phyloP scores from a whole-genome alignment of 2,888 invertebrate genomes.

The Gymnosoma rotundatum region DNA sequence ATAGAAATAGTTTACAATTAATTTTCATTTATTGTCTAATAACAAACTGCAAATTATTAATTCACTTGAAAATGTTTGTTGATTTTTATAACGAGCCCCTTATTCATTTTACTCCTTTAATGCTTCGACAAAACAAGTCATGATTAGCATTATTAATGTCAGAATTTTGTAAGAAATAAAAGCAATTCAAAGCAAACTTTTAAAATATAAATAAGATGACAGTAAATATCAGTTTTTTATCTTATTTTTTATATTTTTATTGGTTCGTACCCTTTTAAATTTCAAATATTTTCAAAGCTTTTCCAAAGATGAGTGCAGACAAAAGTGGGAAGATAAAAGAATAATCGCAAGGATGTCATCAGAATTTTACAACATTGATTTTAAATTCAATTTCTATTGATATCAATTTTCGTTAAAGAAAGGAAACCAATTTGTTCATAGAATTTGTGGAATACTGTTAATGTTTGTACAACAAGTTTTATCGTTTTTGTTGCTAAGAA shows the following conservation, averaged over 20 bases:
- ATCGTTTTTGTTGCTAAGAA: neutral
- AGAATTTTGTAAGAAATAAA: neutral
- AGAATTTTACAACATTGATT: slow-evolving; percentile 27
- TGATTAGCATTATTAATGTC: slow-evolving; percentile 15
- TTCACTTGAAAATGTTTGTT: no score
- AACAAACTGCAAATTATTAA: no score
- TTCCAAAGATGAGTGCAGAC: slow-evolving; percentile 7
- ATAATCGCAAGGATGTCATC: slow-evolving; percentile 20
- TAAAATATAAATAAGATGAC: slow-evolving; percentile 30
- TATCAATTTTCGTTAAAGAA: slow-evolving; percentile 3
- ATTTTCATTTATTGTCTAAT: no score
- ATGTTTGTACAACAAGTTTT: neutral
- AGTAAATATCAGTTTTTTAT: slow-evolving; percentile 1
- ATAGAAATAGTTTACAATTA: no score
- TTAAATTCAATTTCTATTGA: slow-evolving; percentile 41
- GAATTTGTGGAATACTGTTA: neutral
- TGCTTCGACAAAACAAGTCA: neutral
- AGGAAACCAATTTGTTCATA: slow-evolving; percentile 10
- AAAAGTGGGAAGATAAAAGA: slow-evolving; percentile 4
- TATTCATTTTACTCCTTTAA: no score
- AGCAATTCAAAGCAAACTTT: slow-evolving; percentile 6
- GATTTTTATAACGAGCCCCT: no score
- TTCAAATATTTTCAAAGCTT: slow-evolving; percentile 12
- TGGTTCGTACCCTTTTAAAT: slow-evolving; percentile 3
- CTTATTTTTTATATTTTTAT: neutral